Conservation (phyloP, 2,113 vertebrate species). For the Stegostoma tigrinum region DNA sequence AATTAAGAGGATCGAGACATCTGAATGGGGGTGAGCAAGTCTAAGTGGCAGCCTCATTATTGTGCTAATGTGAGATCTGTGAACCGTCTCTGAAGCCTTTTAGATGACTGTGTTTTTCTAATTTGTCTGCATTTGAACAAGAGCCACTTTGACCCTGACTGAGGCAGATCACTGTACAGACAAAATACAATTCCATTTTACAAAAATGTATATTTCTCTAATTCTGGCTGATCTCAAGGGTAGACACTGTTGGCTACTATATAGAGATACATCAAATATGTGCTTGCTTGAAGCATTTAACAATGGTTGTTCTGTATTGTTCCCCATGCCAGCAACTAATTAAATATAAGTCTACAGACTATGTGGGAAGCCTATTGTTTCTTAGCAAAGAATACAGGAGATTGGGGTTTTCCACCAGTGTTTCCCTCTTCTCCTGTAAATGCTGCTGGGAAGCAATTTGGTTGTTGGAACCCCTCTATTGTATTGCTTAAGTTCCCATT, state of each 20-base stretch:
- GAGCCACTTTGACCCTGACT: background rate
- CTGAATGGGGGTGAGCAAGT: background rate
- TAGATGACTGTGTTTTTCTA: background rate
- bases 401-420: background rate
- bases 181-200: background rate
- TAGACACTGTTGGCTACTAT: background rate
- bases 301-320: background rate
- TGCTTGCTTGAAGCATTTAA: background rate
- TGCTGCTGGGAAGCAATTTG: background rate
- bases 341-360: background rate
- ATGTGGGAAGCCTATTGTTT: background rate
- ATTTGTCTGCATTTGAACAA: background rate
- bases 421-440: background rate
- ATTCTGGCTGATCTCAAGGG: background rate
- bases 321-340: background rate
- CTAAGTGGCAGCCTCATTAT: too few species aligned
- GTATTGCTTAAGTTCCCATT: background rate
- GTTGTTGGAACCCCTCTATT: background rate
- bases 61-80: background rate
- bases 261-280: background rate
- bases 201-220: background rate
- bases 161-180: background rate
- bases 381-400: background rate
- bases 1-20: background rate
- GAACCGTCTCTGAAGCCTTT: background rate